Percentiles rank a stretch among this genome's conserved stretches.
phyloP scores from a whole-genome alignment of 2,797 vertebrate genomes.

The Carcharodon carcharias region DNA sequence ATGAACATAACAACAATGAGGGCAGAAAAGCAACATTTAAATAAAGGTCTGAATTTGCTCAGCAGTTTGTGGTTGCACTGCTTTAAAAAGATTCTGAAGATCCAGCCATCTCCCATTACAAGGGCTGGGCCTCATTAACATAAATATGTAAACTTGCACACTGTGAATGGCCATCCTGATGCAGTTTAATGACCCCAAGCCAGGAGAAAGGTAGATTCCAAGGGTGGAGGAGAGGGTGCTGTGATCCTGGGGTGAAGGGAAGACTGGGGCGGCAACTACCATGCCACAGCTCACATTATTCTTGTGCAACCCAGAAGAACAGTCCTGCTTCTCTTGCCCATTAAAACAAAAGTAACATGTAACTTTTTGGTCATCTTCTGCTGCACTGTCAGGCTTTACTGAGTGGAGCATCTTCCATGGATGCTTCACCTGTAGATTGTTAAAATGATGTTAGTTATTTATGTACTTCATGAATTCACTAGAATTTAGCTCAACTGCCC shows the following conservation, averaged over 20 bases:
- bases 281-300: background rate
- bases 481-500: background rate
- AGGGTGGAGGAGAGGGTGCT: background rate
- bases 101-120: background rate
- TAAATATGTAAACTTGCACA: background rate
- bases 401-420: background rate
- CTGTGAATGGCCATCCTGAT: background rate
- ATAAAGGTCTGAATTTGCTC: background rate
- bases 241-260: background rate
- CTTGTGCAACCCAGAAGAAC: background rate
- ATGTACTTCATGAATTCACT: background rate
- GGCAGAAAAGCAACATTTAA: background rate
- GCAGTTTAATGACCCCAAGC: background rate
- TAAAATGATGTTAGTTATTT: background rate
- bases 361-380: background rate
- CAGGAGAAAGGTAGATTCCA: background rate
- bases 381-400: background rate
- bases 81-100: background rate
- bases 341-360: background rate
- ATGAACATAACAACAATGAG: background rate
- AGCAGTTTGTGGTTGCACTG: background rate
- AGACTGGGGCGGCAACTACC: background rate
- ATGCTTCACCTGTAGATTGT: background rate
- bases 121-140: background rate
- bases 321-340: background rate